phyloP scores from a whole-genome alignment of 2,888 invertebrate species.

The Ethmia dodecea region DNA sequence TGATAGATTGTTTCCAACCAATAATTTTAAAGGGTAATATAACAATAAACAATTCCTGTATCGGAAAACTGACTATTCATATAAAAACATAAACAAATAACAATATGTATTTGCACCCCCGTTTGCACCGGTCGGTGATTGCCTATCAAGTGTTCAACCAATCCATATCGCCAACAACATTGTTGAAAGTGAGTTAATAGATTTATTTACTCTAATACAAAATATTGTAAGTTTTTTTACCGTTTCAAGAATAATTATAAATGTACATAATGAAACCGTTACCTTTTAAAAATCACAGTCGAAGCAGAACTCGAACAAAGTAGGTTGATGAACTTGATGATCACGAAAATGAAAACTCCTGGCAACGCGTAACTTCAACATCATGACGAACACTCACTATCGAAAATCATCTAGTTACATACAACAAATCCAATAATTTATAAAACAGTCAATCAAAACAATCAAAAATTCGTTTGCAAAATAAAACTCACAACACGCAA shows the following conservation, averaged over 20 bases:
- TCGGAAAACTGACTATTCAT: too few relatives aligned
- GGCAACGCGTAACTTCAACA: conserved; percentile 34
- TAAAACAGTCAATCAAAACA: conserved; percentile 45
- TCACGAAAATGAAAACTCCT: conserved; percentile 30
- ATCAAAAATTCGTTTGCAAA: conserved; percentile 49
- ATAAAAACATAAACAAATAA: not conserved
- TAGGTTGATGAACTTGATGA: conserved; percentile 48
- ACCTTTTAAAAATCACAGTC: conserved; percentile 65
- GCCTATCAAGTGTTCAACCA: too few relatives aligned
- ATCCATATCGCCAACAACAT: too few relatives aligned
- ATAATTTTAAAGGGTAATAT: too few relatives aligned
- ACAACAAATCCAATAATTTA: conserved; percentile 33
- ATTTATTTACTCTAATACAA: too few relatives aligned
- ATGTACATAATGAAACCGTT: conserved; percentile 48
- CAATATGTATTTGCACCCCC: not conserved
- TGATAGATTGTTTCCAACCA: too few relatives aligned
- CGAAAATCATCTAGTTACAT: too few relatives aligned
- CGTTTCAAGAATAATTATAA: too few relatives aligned
- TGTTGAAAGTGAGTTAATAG: too few relatives aligned
- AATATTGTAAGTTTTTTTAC: too few relatives aligned
- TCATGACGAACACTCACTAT: conserved; percentile 34
- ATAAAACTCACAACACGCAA: conserved; percentile 62
- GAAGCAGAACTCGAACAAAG: conserved; percentile 63
- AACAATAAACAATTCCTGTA: too few relatives aligned
- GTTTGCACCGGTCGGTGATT: too few relatives aligned